These are phyloP conservation scores for Ridgeia piscesae DNA, from an alignment of 1,140 invertebrate genomes.

Conservation along the genomic window DNA sequence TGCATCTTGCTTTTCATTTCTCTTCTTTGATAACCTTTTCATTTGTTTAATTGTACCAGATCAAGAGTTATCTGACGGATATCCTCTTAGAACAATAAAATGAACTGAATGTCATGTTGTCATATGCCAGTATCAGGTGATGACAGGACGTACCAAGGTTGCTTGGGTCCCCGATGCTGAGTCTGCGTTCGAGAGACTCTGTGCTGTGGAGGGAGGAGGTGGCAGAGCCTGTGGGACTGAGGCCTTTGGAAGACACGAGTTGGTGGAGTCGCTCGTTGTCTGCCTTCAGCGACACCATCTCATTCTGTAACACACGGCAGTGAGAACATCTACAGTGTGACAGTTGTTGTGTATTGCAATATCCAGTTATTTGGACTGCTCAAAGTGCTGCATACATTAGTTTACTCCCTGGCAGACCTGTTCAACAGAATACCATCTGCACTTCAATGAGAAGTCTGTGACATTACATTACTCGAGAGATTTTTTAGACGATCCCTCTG, in stretches of 20 bases:
- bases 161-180: conserved; percentile 51
- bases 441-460: no score
- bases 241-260: not conserved
- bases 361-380: no score
- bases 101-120: no score
- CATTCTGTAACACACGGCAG: conserved; percentile 67
- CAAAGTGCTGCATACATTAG: no score
- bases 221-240: conserved; percentile 24
- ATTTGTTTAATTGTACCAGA: no score
- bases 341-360: no score
- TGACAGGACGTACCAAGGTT: conserved; percentile 45
- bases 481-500: not conserved
- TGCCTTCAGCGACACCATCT: conserved; percentile 94
- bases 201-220: conserved; percentile 36
- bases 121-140: not conserved
- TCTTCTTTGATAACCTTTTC: no score
- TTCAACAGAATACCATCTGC: no score
- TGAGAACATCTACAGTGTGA: not conserved
- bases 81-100: no score
- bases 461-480: not conserved
- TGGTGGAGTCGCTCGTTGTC: conserved; percentile 93
- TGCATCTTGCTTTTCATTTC: no score
- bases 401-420: no score
- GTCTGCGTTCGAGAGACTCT: conserved; percentile 41
- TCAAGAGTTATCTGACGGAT: no score